Evolutionary conservation across 2,113 vertebrate genomes (phyloP), one percentile per base, ranked within the genome.

Genomic region (Hydrochoerus hydrochaeris): DNA sequence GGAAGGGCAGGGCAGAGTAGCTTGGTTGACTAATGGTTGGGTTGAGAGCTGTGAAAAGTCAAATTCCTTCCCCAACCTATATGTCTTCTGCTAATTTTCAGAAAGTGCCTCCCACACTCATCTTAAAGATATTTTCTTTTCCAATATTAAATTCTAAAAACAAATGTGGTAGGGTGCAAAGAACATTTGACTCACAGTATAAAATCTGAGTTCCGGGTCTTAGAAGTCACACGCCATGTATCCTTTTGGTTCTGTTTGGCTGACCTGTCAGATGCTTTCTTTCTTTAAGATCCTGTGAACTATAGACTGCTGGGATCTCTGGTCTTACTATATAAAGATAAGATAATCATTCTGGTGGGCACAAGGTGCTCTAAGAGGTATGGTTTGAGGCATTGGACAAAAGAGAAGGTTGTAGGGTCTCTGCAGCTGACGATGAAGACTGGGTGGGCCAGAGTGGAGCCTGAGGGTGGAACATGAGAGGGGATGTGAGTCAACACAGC

Each of bases 241-340:
- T 81, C 20, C 26, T 75, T 80, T 28, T 67, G 75, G 17, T 85
- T 30, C 13, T 22, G 38, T 17, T 86, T 78, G 12, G 19, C 30
- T 90, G 30, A 75, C 22, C 35, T 93, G 12, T 57, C 28, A 65
- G 26, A 12, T 75, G 24, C 30, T 82, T 89, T 88, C 3, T 26
- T 93, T 86, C 80, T 49, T 97, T 54, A 94, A 87, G 54, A 63
- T 77, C 44, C 17, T 71, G 30, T 88, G 57, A 95, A 35, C 19
- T 52, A n/a, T n/a, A 80, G 71, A n/a, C 41, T 52, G 3, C 58
- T 52, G 26, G n/a, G 35, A 20, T 32, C 12, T 85, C 82, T 93
- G n/a, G 24, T 44, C 20, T 86, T 91, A 9, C 0, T 46, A 16
- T 35, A 0, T 86, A 80, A 83, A 86, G 96, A 67, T 30, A 32